Conservation (phyloP, 1,140 invertebrate genomes). For the Hycleus phaleratus region DNA sequence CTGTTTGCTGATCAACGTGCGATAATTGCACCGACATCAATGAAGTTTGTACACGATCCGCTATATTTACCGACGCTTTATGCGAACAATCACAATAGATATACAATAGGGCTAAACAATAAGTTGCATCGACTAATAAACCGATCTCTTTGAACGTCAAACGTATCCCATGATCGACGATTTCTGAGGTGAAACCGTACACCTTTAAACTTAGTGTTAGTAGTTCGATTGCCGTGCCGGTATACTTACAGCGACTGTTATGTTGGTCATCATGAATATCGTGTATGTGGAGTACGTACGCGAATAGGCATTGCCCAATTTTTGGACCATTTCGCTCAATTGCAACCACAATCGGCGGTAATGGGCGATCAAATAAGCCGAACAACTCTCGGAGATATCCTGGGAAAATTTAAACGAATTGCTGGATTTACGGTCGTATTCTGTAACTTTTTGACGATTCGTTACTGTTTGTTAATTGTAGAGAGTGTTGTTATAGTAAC, state of each 20-base stretch:
- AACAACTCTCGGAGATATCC: constrained; percentile 46
- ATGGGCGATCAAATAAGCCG: constrained; percentile 46
- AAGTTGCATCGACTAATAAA: constrained; percentile 50
- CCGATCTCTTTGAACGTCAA: constrained; percentile 56
- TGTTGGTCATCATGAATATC: constrained; percentile 47
- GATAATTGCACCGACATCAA: constrained; percentile 47
- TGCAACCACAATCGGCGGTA: constrained; percentile 53
- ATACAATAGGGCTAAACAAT: constrained; percentile 49
- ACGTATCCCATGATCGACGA: constrained; percentile 51
- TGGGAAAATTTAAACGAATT: too few relatives aligned
- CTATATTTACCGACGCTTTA: constrained; percentile 48
- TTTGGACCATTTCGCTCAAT: constrained; percentile 51
- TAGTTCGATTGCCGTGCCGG: neutral
- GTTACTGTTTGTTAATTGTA: too few relatives aligned
- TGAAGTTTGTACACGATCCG: constrained; percentile 45
- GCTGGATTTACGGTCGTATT: too few relatives aligned
- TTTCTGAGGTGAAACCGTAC: constrained; percentile 53
- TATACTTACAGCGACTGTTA: constrained; percentile 37
- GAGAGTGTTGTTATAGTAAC: too few relatives aligned
- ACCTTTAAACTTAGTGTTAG: constrained; percentile 28
- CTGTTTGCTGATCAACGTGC: constrained; percentile 45
- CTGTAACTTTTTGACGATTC: too few relatives aligned
- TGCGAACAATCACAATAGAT: constrained; percentile 55
- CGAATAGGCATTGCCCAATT: constrained; percentile 53
- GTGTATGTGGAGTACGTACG: constrained; percentile 54